Base-by-base conservation (phyloP, 1,140 invertebrate species). In the Magallana gigas region DNA sequence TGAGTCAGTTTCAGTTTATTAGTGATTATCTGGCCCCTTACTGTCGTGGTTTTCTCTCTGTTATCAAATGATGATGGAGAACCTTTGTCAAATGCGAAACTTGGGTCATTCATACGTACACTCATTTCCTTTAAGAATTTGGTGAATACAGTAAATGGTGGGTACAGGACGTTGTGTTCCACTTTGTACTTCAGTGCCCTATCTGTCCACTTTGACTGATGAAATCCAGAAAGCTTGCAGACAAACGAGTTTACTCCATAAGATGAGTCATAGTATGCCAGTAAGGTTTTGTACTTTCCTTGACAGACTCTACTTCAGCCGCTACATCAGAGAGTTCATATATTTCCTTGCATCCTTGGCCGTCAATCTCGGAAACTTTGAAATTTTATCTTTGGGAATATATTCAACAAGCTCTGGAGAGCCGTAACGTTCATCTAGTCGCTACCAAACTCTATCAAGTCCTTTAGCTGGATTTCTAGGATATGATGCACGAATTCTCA, bases 201-300 rank as follows among this genome's bases (percentile, higher is more conserved):
- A 18, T 57, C 60, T 48, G 58, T 90, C 90, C 90, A 91, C 23
- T 86, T 91, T 91, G 16, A 83, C 84, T 91, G 88, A 0, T 90
- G 14, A 11, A 1, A 18, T 14, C 62, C 29, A 29, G 89, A 86
- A 9, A 92, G 85, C 68, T 91, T 91, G n/a, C n/a, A 82, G 4
- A 91, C 85, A 12, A 91, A 86, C 0, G 86, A 87, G 11, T 81
- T 87, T 12, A 91, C 76, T 16, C 90, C 88, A 29, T 60, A 29
- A 11, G 88, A 87, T 12, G 90, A 83, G 83, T 91, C 88, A 23
- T 88, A 89, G 80, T 91, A 92, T 8, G 81, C 64, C 57, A 91
- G 59, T 3, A 82, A 16, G 48, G 82, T 62, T 0, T 56, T 14
- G 71, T 87, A 90, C 11, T 59, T 18, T 57, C 16, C 71, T 90